A percentile compares a stretch with the other conserved stretches of the same genome.
phyloP scores from a whole-genome alignment of 2,113 vertebrate genomes.

The Ondatra zibethicus region DNA sequence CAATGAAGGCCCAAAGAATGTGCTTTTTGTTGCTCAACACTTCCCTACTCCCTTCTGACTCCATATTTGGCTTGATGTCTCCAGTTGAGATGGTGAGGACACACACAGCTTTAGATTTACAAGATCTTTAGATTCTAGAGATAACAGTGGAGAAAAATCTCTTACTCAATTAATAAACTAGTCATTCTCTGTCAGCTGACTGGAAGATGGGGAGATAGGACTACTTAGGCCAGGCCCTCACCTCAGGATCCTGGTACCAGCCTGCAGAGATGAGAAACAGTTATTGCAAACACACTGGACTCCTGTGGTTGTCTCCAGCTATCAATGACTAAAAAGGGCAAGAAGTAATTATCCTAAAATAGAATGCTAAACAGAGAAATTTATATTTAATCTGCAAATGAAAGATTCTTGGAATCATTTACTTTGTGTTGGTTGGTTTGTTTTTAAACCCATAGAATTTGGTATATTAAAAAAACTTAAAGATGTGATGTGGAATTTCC shows the following conservation, averaged over 20 bases:
- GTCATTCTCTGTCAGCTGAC: too few relatives aligned
- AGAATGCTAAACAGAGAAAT: not conserved
- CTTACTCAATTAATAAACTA: not conserved
- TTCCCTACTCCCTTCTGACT: not conserved
- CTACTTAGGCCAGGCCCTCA: not conserved
- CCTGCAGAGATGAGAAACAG: accelerated
- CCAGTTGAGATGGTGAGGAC: accelerated
- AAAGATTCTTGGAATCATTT: not conserved
- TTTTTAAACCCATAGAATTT: constrained; percentile 45
- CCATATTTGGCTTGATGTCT: not conserved
- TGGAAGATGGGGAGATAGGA: too few relatives aligned
- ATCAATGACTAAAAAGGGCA: not conserved
- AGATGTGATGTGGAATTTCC: too few relatives aligned
- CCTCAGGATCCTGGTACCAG: not conserved
- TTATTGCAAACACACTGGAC: not conserved
- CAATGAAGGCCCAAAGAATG: not conserved
- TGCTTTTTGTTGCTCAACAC: not conserved
- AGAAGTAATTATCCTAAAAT: not conserved
- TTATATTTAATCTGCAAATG: not conserved
- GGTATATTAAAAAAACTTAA: not conserved
- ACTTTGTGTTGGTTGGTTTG: not conserved
- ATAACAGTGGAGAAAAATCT: not conserved
- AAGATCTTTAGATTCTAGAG: not conserved
- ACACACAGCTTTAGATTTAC: not conserved
- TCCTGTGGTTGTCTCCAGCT: not conserved